phyloP scores from a whole-genome alignment of 2,797 vertebrate species.

The Myotis myotis region DNA sequence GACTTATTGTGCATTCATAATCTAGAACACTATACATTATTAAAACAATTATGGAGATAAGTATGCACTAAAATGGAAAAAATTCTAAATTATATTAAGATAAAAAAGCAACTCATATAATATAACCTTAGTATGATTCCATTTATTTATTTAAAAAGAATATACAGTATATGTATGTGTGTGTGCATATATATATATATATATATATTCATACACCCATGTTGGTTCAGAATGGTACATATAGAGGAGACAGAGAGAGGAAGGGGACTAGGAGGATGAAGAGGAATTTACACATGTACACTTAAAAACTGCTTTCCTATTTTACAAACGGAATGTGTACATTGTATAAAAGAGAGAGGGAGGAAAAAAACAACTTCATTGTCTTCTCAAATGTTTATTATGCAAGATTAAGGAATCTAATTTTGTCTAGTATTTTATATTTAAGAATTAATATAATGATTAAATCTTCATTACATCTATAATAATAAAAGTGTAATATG shows the following conservation, averaged over 20 bases:
- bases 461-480: background rate
- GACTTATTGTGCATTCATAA: background rate
- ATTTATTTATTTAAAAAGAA: background rate
- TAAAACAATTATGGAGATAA: constrained; percentile 9
- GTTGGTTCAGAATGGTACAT: background rate
- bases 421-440: constrained; percentile 31
- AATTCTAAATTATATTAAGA: background rate
- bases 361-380: background rate
- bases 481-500: background rate
- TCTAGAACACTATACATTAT: background rate
- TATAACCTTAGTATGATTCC: background rate
- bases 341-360: background rate
- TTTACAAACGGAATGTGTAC: background rate
- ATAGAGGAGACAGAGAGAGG: background rate
- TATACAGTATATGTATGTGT: background rate
- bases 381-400: background rate
- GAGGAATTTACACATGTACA: background rate
- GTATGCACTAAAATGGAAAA: background rate
- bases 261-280: background rate
- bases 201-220: background rate
- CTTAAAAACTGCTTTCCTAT: background rate
- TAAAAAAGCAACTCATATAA: constrained; percentile 13
- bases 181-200: background rate
- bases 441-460: constrained; percentile 11
- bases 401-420: background rate